Evolutionary conservation across 2,888 invertebrate species (phyloP).

Genomic region (Eilema griseolum): DNA sequence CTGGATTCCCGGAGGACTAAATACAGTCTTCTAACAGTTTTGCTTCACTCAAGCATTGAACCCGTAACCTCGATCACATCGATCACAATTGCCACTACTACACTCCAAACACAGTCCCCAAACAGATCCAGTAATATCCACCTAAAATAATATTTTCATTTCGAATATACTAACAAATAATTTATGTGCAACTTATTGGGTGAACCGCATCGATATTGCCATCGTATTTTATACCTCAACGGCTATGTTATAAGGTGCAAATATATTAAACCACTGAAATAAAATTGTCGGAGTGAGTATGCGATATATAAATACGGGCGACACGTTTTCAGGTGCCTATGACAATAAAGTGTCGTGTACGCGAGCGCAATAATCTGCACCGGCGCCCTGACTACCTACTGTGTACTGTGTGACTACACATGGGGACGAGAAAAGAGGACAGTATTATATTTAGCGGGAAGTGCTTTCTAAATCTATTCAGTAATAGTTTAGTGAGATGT

Average conservation of each 20-base stretch:
- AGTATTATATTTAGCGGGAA: neutral
- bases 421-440: slow-evolving; percentile 7
- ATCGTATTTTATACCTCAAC: slow-evolving; percentile 16
- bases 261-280: slow-evolving; percentile 22
- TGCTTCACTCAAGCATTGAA: neutral
- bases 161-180: slow-evolving; percentile 11
- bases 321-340: slow-evolving; percentile 36
- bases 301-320: slow-evolving; percentile 23
- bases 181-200: slow-evolving; percentile 11
- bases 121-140: neutral
- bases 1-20: no score
- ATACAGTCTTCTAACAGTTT: no score
- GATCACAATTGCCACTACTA: neutral
- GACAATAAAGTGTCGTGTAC: slow-evolving; percentile 49
- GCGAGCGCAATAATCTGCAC: slow-evolving; percentile 52
- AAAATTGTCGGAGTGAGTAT: slow-evolving; percentile 17
- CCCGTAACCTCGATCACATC: neutral
- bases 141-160: slow-evolving; percentile 9
- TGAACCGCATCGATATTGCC: slow-evolving; percentile 4
- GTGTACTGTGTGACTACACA: slow-evolving; percentile 25
- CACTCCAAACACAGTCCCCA: neutral
- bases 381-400: slow-evolving; percentile 37
- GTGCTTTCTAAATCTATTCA: neutral
- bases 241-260: slow-evolving; percentile 17
- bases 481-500: no score